phyloP scores from a whole-genome alignment of 2,113 vertebrate species.

The Acrocephalus kingi region DNA sequence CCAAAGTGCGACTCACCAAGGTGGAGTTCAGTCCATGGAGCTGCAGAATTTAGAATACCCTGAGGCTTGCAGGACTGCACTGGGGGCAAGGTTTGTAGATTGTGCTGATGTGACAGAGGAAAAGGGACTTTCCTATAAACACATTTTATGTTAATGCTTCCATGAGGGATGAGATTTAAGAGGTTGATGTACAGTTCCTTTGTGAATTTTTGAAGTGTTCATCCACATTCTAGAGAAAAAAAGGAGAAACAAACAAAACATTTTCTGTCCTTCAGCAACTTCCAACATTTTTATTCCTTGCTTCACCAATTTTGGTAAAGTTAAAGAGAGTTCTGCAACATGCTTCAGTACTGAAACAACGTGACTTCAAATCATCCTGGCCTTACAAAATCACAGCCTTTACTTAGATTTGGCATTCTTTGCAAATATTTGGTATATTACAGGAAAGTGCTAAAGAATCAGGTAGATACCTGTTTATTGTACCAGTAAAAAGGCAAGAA shows the following conservation, averaged over 20 bases:
- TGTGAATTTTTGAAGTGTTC: neutral
- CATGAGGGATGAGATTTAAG: neutral
- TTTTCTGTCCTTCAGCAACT: neutral
- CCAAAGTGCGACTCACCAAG: neutral
- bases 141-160: neutral
- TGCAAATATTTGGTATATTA: neutral
- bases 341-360: neutral
- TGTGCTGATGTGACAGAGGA: neutral
- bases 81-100: neutral
- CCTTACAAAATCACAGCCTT: neutral
- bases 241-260: neutral
- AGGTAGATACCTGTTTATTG: neutral
- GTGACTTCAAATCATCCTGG: neutral
- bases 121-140: too few relatives aligned
- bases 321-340: neutral
- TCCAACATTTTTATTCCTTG: conserved; percentile 23
- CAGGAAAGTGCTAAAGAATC: neutral
- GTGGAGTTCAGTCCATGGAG: neutral
- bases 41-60: neutral
- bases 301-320: fast-evolving
- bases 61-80: neutral
- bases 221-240: neutral
- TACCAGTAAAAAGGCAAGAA: neutral
- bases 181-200: neutral
- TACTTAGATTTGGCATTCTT: neutral